Base-by-base conservation (phyloP, 1,140 invertebrate genomes). In the Rhopalosiphum maidis region DNA sequence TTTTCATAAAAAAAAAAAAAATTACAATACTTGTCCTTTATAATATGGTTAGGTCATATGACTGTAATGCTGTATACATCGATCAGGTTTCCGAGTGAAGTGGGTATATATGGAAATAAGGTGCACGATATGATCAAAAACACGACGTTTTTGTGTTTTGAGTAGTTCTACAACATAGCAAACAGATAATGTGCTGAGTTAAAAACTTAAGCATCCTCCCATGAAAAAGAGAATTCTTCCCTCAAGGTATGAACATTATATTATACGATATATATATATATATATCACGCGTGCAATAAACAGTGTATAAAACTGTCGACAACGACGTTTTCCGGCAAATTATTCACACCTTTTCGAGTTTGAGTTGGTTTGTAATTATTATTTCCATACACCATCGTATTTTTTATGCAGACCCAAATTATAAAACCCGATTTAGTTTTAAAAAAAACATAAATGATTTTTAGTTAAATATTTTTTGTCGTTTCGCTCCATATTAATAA, bases 181-280 rank as follows among this genome's bases (percentile, higher is more conserved):
- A 90, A 90, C 89, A 90, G 43, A 90, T 90, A 90, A 90, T 90
- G 25, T 90, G 89, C 89, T 90, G 89, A 90, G 89, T 68, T 43
- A 60, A 90, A 60, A 90, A 90, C 88, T 90, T 60, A 30, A 90
- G 55, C 54, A 41, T 41, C 51, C 35, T 60, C 48, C 46, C n/a
- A 25, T 9, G 48, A 23, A 54, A 87, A 87, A 46, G 25, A 48
- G 43, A 30, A 87, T 54, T 37, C 48, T 9, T 25, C 87, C 18
- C n/a, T 54, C 15, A 21, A 54, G 48, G 48, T 15, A 37, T 37
- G n/a, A 54, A n/a, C 35, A 22, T 46, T n/a, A 48, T 87, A 87
- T 22, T 51, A 37, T 54, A 15, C 1, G 46, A 35, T 22, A 46
- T 41, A 41, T 37, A 37, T 37, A n/a, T 37, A 46, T 46, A 60